Evolutionary conservation across 2,888 invertebrate species (phyloP).

Genomic region (Hydroisotoma schaefferi): DNA sequence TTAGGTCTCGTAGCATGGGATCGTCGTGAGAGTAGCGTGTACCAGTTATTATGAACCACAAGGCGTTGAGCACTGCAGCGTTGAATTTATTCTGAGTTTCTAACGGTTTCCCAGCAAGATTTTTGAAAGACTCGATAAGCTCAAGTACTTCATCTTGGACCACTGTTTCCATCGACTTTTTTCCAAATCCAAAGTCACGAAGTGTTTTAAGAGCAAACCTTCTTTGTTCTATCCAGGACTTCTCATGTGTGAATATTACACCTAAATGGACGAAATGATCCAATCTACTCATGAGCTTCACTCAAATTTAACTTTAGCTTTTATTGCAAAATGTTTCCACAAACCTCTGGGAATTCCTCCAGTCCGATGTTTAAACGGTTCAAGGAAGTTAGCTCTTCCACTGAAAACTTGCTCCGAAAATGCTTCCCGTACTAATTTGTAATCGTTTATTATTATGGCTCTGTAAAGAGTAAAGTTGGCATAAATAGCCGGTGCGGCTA

Average conservation of each 20-base stretch:
- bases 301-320: neutral
- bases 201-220: conserved; percentile 32
- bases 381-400: conserved; percentile 23
- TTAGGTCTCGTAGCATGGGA: conserved; percentile 30
- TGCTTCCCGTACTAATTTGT: conserved; percentile 37
- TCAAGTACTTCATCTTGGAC: conserved; percentile 20
- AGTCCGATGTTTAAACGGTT: conserved; percentile 20
- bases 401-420: conserved; percentile 29
- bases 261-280: conserved; percentile 8
- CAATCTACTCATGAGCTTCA: neutral
- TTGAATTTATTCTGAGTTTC: conserved; percentile 32
- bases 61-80: conserved; percentile 35
- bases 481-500: neutral
- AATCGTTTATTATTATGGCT: conserved; percentile 36
- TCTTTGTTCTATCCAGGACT: conserved; percentile 29
- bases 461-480: conserved; percentile 7
- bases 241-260: conserved; percentile 27
- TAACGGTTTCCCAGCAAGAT: conserved; percentile 27
- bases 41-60: conserved; percentile 37
- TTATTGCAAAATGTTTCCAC: neutral
- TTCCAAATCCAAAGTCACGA: conserved; percentile 39
- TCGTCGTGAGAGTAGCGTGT: conserved; percentile 40
- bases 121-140: conserved; percentile 29
- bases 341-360: conserved; percentile 33
- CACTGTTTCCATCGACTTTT: conserved; percentile 24